Base-by-base conservation (phyloP, 2,113 vertebrate genomes). In the Rhinolophus ferrumequinum region DNA sequence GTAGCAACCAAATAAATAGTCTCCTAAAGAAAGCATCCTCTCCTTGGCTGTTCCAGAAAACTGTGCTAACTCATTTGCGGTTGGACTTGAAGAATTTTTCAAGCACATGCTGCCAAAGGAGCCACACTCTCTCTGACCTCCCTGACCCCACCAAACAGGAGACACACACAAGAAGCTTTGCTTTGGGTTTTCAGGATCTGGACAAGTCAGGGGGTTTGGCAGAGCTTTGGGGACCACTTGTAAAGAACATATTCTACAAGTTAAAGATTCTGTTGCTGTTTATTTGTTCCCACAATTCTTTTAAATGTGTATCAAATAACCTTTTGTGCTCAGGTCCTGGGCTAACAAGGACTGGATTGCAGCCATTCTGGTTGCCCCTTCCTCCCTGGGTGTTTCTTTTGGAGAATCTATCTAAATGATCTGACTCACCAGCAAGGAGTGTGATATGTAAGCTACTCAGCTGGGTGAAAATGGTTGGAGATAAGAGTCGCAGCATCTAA, bases 1-100 rank as follows among this genome's bases (percentile, higher is more conserved):
- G 94, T 98, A 97, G 97, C 97, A 97, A 97, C 95, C 81, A 95
- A 96, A 96, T 96, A 97, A 97, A 97, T 86, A 97, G 70, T 93
- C 70, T 96, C 83, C 47, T 75, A 67, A 96, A 56, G 90, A 88
- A 95, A 93, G 26, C 77, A 93, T 85, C 84, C 54, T 88, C 56
- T 95, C 70, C 24, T 87, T 70, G 54, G 70, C 62, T 97, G 90
- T 95, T 97, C 72, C 76, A 84, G 70, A 97, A 94, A 93, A 91
- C 47, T 97, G 83, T 94, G 97, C 92, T 94, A 92, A 97, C 90
- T 98, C 96, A 97, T 88, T 93, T 72, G 58, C 47, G 76, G 54
- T 90, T 94, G 83, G 79, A 62, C 84, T 94, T 94, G 82, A 58
- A 84, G 79, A 81, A 8, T 90, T 84, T 83, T 83, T 33, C 54